Percentiles rank a stretch among this genome's conserved stretches.
Evolutionary conservation across 1,140 invertebrate genomes (phyloP).

Genomic region (Diachasmimorpha longicaudata): DNA sequence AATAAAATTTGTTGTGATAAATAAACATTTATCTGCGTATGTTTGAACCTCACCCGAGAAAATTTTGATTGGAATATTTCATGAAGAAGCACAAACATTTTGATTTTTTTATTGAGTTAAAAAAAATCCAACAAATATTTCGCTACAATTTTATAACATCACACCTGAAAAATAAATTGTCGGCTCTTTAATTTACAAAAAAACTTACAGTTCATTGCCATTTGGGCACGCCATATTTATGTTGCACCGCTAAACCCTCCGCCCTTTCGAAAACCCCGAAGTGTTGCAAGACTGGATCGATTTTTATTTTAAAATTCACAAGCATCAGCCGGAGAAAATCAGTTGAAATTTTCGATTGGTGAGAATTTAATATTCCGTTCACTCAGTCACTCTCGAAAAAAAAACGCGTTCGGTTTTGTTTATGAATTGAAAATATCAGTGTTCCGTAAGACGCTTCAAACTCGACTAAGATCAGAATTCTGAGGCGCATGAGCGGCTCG

Average conservation of each 20-base stretch:
- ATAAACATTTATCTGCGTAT: too few species aligned
- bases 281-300: not conserved
- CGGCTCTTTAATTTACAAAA: not conserved
- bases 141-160: too few species aligned
- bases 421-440: not conserved
- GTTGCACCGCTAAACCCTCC: not conserved
- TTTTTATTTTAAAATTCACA: too few species aligned
- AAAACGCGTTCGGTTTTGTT: not conserved
- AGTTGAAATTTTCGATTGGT: not conserved
- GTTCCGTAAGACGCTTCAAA: not conserved
- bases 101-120: too few species aligned
- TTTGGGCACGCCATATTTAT: conserved; percentile 44
- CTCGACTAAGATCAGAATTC: not conserved
- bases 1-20: not conserved
- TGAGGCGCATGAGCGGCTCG: not conserved
- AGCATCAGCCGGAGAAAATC: too few species aligned
- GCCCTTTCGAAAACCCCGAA: not conserved
- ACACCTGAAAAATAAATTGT: too few species aligned
- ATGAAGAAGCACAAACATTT: too few species aligned
- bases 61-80: too few species aligned
- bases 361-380: not conserved
- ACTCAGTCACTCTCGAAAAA: not conserved
- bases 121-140: too few species aligned
- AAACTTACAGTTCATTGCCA: conserved; percentile 44
- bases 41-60: too few species aligned